Evolutionary conservation across 2,797 vertebrate species (phyloP), one percentile per base, ranked within the genome.

Genomic region (Notolepis coatsorum): DNA sequence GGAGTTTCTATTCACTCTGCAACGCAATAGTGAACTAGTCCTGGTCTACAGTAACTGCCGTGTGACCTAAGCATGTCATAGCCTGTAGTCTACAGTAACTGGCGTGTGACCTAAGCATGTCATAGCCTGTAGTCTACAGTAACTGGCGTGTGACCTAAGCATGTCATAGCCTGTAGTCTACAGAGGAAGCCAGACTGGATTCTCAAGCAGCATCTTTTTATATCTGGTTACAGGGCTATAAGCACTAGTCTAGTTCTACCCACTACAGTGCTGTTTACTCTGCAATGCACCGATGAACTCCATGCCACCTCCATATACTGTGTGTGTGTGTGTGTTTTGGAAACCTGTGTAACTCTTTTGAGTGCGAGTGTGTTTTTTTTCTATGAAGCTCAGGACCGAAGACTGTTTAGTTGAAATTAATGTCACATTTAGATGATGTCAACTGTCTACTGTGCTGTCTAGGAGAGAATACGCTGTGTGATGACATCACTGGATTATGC

Each of bases 341-440:
- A 2, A 5, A 62, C 37, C 64, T 49, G 35, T 70, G 42, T 31
- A 45, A 10, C 23, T 47, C 25, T 33, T 24, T n/a, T n/a, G n/a
- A n/a, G n/a, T 28, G 28, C 15, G 10, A 45, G 61, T 56, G 60
- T 62, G 53, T 53, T 28, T 56, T 28, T 56, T 65, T 75, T 71
- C 65, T 80, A 79, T 67, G 54, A 64, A 21, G 69, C 85, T 88
- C 88, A 90, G 84, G 87, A 88, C 72, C 71, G 48, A 72, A 72
- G 72, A 85, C 75, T 68, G 70, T 83, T 82, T 54, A 55, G 63
- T 74, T 82, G 56, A 65, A 61, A 61, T 68, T 71, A 88, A 84
- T 86, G 52, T 73, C 61, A 73, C 7, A 39, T 53, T 65, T 21
- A 52, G 55, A 67, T 39, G 53, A 43, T 50, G 68, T 63, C 5